Base-by-base conservation (phyloP, 2,797 vertebrate species). In the Enteromius argenteus region DNA sequence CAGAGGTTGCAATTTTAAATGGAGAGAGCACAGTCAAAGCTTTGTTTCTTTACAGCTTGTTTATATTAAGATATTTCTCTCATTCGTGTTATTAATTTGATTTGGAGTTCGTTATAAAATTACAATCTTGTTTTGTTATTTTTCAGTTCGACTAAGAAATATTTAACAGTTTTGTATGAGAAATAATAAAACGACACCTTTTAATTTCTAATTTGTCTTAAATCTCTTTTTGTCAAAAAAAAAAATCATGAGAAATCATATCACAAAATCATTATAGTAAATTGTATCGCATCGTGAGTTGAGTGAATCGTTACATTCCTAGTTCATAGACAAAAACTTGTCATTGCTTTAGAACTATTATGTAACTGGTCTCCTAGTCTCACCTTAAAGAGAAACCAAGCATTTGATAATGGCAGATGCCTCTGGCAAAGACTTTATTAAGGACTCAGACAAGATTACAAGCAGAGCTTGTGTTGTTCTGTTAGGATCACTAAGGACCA, bases 381-480 rank as follows among this genome's bases (percentile, higher is more conserved):
- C 64, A 58, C 35, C 49, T 69, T 83, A 39, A 75, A 83, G 35
- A 58, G 27, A 76, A 75, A 83, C 81, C 77, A 77, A 35, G 64
- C 23, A 13, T 69, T 83, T 69, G 64, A 60, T 83, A 60, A 58
- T 0, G 0, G 42, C 42, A 44, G 42, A 44, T 8, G 46, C 81
- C 49, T 56, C 62, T 56, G 73, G 81, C 73, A 69, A 77, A 27
- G 49, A 76, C 72, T 58, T 83, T 75, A 66, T 75, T 64, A 66
- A 37, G 10, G 60, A 37, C 64, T 39, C n/a, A 44, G 64, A 77
- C 56, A 68, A 83, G 73, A 69, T 83, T 58, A 53, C 69, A 62
- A 81, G 80, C 80, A 62, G 68, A 60, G 53, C 39, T 46, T 49
- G 42, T 79, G 72, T 83, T 83, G 60, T 83, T 76, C 49, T 83